A percentile compares a stretch with the other conserved stretches of the same genome.
phyloP scores from a whole-genome alignment of 2,113 vertebrate species.

The Amphiprion percula region DNA sequence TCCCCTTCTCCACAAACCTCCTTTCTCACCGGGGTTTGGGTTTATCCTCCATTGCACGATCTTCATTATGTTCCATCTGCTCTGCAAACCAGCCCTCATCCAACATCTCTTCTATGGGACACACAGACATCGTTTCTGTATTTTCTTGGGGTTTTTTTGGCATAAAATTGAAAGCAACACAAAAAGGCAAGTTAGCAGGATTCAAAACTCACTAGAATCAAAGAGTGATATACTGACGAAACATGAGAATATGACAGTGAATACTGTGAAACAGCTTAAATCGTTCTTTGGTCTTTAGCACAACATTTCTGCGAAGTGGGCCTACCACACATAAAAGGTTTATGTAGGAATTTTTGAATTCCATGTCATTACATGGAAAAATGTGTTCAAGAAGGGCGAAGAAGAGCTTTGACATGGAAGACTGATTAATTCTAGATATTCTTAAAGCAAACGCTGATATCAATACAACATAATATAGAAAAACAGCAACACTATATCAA shows the following conservation, averaged over 20 bases:
- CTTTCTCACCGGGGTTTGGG: slow-evolving; percentile 65
- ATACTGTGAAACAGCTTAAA: not conserved
- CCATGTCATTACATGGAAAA: not conserved
- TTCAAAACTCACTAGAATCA: not conserved
- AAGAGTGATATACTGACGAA: not conserved
- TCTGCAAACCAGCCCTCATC: slow-evolving; percentile 84
- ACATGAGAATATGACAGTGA: not conserved
- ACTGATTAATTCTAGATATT: not conserved
- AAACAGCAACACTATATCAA: no score
- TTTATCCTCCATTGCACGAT: slow-evolving; percentile 43
- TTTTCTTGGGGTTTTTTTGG: not conserved
- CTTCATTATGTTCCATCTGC: slow-evolving; percentile 65
- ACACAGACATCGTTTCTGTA: not conserved
- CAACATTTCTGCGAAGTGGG: not conserved
- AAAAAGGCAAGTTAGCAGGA: not conserved
- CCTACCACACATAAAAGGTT: not conserved
- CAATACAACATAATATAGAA: not conserved
- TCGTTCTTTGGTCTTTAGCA: no score
- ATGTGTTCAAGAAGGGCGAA: not conserved
- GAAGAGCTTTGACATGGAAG: not conserved
- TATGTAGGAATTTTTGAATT: not conserved
- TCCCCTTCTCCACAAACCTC: no score
- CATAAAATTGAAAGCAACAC: not conserved
- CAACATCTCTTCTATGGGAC: slow-evolving; percentile 61
- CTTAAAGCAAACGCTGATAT: not conserved